These are phyloP conservation scores for Prolemur simus DNA, from an alignment of 2,113 vertebrate genomes.

Conservation along the genomic window DNA sequence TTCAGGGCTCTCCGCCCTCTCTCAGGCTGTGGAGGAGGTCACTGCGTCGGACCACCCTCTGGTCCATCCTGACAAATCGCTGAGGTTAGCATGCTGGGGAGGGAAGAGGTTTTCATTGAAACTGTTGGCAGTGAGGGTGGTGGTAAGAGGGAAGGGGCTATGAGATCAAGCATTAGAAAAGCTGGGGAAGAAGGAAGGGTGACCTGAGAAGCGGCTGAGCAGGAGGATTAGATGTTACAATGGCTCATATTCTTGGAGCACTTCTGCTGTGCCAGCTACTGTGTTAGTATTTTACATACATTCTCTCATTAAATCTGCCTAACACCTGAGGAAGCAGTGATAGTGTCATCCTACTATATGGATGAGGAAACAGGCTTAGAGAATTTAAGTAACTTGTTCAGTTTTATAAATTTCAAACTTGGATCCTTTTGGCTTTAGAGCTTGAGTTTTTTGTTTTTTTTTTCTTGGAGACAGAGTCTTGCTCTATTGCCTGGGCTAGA, in stretches of 20 bases:
- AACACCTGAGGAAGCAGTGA: not conserved
- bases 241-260: not conserved
- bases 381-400: not conserved
- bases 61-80: conserved; percentile 57
- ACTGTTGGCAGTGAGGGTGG: rapidly evolving
- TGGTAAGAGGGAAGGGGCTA: rapidly evolving
- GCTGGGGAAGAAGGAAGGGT: not conserved
- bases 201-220: not conserved
- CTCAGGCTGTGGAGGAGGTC: conserved; percentile 88
- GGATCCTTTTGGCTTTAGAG: not conserved
- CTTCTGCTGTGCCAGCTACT: not conserved
- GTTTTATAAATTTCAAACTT: not conserved
- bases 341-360: not conserved
- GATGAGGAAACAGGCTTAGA: not conserved
- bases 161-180: not conserved
- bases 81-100: conserved; percentile 63
- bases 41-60: conserved; percentile 70
- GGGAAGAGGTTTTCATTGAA: not conserved
- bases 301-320: not conserved
- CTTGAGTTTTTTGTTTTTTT: not conserved
- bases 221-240: not conserved
- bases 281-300: not conserved
- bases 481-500: too few species aligned
- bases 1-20: conserved; percentile 85
- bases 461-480: too few species aligned